phyloP scores from a whole-genome alignment of 1,140 invertebrate species.

The Telenomus remus region DNA sequence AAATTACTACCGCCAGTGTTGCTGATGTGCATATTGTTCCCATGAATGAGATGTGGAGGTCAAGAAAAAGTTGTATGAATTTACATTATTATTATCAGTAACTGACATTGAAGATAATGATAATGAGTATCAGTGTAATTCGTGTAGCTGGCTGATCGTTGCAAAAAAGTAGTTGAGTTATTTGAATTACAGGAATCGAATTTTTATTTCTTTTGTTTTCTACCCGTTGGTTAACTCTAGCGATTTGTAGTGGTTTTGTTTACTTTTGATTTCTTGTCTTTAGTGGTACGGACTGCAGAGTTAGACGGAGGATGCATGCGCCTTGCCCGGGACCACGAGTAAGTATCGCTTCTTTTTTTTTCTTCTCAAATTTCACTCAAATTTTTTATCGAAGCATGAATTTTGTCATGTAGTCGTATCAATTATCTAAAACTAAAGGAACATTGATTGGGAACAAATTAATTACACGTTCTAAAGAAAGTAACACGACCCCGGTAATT shows the following conservation, averaged over 20 bases:
- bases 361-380: background rate
- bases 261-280: constrained; percentile 74
- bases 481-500: no score
- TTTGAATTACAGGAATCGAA: no score
- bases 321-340: constrained; percentile 75
- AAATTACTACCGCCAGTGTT: constrained; percentile 6
- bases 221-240: constrained; percentile 51
- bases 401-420: no score
- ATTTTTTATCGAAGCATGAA: no score
- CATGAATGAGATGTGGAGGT: constrained; percentile 9
- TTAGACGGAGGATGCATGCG: constrained; percentile 77
- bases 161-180: constrained; percentile 45
- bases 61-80: constrained; percentile 16
- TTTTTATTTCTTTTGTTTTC: no score
- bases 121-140: constrained; percentile 34
- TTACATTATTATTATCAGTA: constrained; percentile 12
- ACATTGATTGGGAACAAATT: no score
- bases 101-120: constrained; percentile 19
- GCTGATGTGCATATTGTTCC: constrained; percentile 2
- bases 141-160: constrained; percentile 65
- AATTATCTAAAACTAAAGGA: no score
- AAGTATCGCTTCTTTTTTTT: constrained; percentile 70
- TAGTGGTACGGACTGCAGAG: constrained; percentile 77
- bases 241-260: constrained; percentile 66
- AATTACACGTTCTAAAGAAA: no score